Evolutionary conservation across 1,140 invertebrate genomes (phyloP), one percentile per base, ranked within the genome.

Genomic region (Atta cephalotes): DNA sequence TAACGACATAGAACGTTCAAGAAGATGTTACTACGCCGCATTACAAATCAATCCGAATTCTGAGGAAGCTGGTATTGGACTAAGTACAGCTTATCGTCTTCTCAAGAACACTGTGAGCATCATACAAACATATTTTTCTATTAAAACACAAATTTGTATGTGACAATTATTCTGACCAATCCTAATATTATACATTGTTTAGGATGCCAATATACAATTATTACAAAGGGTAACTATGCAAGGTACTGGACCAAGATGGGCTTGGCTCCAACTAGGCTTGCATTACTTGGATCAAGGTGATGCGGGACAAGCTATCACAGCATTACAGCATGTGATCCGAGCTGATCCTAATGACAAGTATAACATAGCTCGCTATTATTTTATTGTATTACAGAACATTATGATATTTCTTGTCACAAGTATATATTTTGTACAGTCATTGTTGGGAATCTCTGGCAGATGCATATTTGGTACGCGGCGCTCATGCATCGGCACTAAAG

Each of bases 391-490:
- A 35, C 9, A 51, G 18, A 84, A 4, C 1, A 1, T 12, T 31
- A 18, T 35, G 39, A 76, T 45, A 51, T 51, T 58, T 0, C 25
- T 70, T 39, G 31, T 60, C 14, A 49, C 16, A 66, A 56, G 51
- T 58, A n/a, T 66, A 5, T 25, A 16, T 2, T 71, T 56, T 89
- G 90, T 94, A 82, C 85, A 97, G 96, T 76, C 95, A 96, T 89
- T 96, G 97, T 88, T 98, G 98, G 97, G 98, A 99, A 95, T 97
- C 97, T 88, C 95, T 99, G 91, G 98, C 97, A 53, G 98, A 99
- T 95, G 98, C 98, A 2, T 99, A 99, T 95, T 96, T 97, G 86
- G 96, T 96, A 12, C 95, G 98, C 89, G 98, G 98, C 6, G 98
- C 98, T 25, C 97, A 97, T 91, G 97, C 97, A 53, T 98, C 98